A percentile compares a stretch with the other conserved stretches of the same genome.
phyloP scores from a whole-genome alignment of 1,140 invertebrate genomes.

The Tribolium madens region DNA sequence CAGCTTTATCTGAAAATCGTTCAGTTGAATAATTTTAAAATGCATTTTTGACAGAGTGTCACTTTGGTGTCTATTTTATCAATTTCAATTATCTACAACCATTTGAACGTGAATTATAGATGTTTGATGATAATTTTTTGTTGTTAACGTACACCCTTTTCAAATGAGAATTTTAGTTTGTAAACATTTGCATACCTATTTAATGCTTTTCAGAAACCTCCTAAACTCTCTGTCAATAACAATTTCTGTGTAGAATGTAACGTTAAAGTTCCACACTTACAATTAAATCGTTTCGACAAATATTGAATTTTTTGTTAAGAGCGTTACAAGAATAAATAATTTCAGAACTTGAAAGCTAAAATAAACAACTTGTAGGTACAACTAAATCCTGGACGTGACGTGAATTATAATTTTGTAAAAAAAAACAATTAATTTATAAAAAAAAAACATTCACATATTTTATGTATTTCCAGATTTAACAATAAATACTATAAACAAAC shows the following conservation, averaged over 20 bases:
- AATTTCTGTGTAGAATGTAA: slow-evolving; percentile 6
- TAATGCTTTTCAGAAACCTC: slow-evolving; percentile 27
- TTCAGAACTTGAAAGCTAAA: not conserved
- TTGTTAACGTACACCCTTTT: slow-evolving; percentile 4
- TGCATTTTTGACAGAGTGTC: not conserved
- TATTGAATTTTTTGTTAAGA: slow-evolving; percentile 20
- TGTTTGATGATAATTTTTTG: not conserved
- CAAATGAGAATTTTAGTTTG: slow-evolving; percentile 6
- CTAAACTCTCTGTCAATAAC: slow-evolving; percentile 36
- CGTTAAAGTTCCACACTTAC: slow-evolving; percentile 37
- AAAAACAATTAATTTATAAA: not conserved
- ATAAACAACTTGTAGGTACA: not conserved
- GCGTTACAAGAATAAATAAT: slow-evolving; percentile 16
- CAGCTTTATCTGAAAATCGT: not conserved
- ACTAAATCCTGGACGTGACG: not conserved
- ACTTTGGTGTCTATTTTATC: not conserved
- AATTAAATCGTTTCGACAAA: slow-evolving; percentile 33
- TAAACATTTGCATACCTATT: slow-evolving; percentile 38
- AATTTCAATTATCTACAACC: not conserved
- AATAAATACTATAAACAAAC: too few relatives aligned
- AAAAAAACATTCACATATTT: too few relatives aligned
- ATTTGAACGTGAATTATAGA: not conserved
- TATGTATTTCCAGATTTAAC: too few relatives aligned
- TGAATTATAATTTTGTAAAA: not conserved
- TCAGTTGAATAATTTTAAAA: not conserved